Base-by-base conservation (phyloP, 2,797 vertebrate species). In the Ceyx erithaca region DNA sequence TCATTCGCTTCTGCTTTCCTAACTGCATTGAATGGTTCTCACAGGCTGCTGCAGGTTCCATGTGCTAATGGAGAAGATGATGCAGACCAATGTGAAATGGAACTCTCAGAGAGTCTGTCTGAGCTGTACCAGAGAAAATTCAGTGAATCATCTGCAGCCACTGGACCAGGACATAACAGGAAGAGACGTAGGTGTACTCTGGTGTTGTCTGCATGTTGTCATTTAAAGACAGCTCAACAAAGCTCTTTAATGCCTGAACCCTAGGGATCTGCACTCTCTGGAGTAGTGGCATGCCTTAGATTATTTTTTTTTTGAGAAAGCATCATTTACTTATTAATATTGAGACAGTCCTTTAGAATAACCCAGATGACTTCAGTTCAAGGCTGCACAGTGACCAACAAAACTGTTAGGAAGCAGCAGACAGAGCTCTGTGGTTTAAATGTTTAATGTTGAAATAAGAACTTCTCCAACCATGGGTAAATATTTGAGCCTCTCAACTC, bases 41-140 rank as follows among this genome's bases (percentile, higher is more conserved):
- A 3, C 33, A 99, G 99, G 94, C 97, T 99, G 40, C 96, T 99
- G 40, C 98, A 98, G 78, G 98, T 98, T 66, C 97, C 96, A 25
- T 96, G 97, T 33, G 96, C 97, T 59, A 49, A 86, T 1, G 73
- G 95, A 10, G 97, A 95, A 64, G 95, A 98, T 61, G 97, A 97
- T 67, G n/a, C 57, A 16, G 95, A 95, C 21, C 96, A 91, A 4
- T 69, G 91, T 17, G 97, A 98, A 88, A 95, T 96, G 80, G 98
- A 99, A 64, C 93, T 99, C 66, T 97, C 98, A 45, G 72, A 63
- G 66, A 92, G 96, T 63, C 97, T 99, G 0, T 98, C 98, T 31
- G 98, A 99, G 64, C 93, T 99, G 37, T 99, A 99, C 95, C 98
- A 98, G 94, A 97, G 96, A 68, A 98, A 94, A 93, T 90, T 93